These are phyloP conservation scores for Bombus vancouverensis DNA, from an alignment of 1,140 invertebrate species.

Conservation along the genomic window DNA sequence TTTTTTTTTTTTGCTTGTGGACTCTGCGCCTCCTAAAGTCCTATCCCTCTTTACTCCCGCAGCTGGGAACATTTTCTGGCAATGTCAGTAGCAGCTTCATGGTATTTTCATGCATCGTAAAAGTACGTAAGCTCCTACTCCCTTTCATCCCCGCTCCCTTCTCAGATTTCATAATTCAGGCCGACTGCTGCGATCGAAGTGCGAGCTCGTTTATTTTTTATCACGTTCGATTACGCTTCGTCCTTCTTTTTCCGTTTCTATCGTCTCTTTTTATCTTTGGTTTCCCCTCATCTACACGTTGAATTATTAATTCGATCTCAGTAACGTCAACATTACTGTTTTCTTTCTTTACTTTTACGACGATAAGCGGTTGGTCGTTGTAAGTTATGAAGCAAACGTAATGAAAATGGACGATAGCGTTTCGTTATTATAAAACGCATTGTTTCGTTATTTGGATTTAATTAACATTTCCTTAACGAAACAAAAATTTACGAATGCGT, in stretches of 20 bases:
- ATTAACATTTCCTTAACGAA: not conserved
- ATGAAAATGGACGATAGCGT: not conserved
- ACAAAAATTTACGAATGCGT: not conserved
- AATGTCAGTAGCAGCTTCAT: not conserved
- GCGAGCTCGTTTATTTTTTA: constrained; percentile 40
- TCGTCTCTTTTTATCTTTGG: not conserved
- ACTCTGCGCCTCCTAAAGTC: not conserved
- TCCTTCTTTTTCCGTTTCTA: not conserved
- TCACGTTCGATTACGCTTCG: constrained; percentile 19
- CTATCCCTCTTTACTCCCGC: too few relatives aligned
- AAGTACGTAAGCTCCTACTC: not conserved
- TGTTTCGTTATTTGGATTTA: not conserved
- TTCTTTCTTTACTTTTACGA: not conserved
- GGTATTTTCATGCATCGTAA: constrained; percentile 10
- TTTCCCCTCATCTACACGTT: not conserved
- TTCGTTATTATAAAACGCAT: too few relatives aligned
- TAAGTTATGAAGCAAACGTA: not conserved
- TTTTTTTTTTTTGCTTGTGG: too few relatives aligned
- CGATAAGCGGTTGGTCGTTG: not conserved
- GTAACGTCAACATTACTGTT: not conserved
- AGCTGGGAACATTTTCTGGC: not conserved
- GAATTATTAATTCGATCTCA: constrained; percentile 37
- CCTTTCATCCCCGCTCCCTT: not conserved
- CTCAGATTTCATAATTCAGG: constrained; percentile 10
- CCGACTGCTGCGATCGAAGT: not conserved